These are phyloP conservation scores for Riptortus pedestris DNA, from an alignment of 1,140 invertebrate genomes.

Conservation along the genomic window DNA sequence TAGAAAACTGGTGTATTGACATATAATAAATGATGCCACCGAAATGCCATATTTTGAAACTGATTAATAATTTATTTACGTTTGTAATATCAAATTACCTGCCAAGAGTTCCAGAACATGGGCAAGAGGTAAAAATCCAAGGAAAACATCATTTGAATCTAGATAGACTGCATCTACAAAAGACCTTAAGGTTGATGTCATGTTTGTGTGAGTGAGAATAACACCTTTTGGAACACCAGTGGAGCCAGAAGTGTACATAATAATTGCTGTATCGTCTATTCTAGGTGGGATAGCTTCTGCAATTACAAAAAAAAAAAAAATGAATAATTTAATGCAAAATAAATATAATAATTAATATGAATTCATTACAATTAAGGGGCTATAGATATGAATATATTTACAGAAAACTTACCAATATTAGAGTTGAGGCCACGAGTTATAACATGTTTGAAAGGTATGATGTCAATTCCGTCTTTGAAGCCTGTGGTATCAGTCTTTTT, in stretches of 20 bases:
- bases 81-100: conserved; percentile 41
- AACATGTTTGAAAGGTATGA: conserved; percentile 52
- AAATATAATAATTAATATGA: background rate
- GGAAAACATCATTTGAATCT: conserved; percentile 64
- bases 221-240: conserved; percentile 85
- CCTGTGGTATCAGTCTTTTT: conserved; percentile 53
- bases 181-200: conserved; percentile 76
- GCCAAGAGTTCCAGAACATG: conserved; percentile 92
- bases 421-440: conserved; percentile 38
- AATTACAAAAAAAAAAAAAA: conserved; percentile 1
- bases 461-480: conserved; percentile 54
- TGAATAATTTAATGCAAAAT: conserved; percentile 18
- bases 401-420: conserved; percentile 37
- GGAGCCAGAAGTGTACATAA: conserved; percentile 94
- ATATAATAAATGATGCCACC: too few relatives aligned
- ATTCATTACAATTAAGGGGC: too few relatives aligned
- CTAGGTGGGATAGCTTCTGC: conserved; percentile 45
- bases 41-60: too few relatives aligned
- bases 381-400: background rate
- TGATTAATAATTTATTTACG: too few relatives aligned
- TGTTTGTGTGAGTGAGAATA: conserved; percentile 78
- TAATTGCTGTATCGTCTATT: conserved; percentile 72
- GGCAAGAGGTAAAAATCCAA: conserved; percentile 92
- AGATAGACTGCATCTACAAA: conserved; percentile 71
- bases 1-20: too few relatives aligned